Percentiles rank a stretch among this genome's conserved stretches.
phyloP scores from a whole-genome alignment of 2,888 invertebrate species.

The Noctua pronuba region DNA sequence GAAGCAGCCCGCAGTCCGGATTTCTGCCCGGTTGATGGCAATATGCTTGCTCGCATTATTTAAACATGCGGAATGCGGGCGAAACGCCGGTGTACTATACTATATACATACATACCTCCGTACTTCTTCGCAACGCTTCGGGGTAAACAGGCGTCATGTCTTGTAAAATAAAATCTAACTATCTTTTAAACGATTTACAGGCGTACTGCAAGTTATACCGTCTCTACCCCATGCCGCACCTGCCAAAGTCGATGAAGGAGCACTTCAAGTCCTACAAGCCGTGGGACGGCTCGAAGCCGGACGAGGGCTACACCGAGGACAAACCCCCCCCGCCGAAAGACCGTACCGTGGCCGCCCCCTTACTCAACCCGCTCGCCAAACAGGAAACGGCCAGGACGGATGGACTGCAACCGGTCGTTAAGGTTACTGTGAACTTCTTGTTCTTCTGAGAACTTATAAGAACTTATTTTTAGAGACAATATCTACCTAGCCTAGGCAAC shows the following conservation, averaged over 20 bases:
- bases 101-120: neutral
- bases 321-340: slow-evolving; percentile 59
- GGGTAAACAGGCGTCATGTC: neutral
- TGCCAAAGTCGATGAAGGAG: slow-evolving; percentile 76
- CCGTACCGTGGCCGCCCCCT: slow-evolving; percentile 38
- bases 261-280: slow-evolving; percentile 79
- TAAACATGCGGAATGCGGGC: neutral
- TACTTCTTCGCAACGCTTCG: neutral
- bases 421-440: slow-evolving; percentile 20
- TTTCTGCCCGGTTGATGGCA: neutral
- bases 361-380: slow-evolving; percentile 33
- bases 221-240: slow-evolving; percentile 81
- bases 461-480: too few relatives aligned
- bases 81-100: neutral
- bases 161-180: neutral
- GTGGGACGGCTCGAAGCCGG: slow-evolving; percentile 73
- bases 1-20: neutral
- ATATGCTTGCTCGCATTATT: neutral
- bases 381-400: slow-evolving; percentile 49
- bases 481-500: too few relatives aligned
- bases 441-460: neutral
- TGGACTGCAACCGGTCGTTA: slow-evolving; percentile 64
- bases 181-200: slow-evolving; percentile 63
- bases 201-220: slow-evolving; percentile 84
- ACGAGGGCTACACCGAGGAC: slow-evolving; percentile 64